Evolutionary conservation across 2,888 invertebrate genomes (phyloP), one percentile per base, ranked within the genome.

Genomic region (Drosophila macrothrix): DNA sequence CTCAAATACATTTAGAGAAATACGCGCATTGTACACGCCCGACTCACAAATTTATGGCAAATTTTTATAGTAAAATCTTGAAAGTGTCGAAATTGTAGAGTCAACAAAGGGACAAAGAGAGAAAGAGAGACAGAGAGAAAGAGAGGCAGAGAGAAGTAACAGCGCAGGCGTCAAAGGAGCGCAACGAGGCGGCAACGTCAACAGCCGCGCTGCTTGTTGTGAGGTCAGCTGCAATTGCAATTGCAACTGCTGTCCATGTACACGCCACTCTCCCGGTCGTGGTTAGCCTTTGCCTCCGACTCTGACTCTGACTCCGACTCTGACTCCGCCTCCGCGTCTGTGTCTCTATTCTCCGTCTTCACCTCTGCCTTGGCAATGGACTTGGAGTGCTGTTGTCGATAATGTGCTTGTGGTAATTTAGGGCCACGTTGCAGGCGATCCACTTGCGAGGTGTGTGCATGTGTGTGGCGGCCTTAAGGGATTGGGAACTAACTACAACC

Each of bases 1-100:
- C 61, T 73, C 81, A 80, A 83, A 67, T 76, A 71, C 83, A 83
- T 80, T 82, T 81, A 71, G 72, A 70, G 73, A 71, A 59, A 72
- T 53, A 67, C 61, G 55, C 55, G 25, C 19, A 55, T 37, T 19
- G 55, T 25, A 37, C 28, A 56, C 55, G 66, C 77, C 71, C 66
- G 73, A 73, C 70, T 73, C 67, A 84, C 83, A 87, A 84, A 88
- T 88, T 88, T 88, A 88, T 88, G 68, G 88, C 88, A 90, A 87
- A 90, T 88, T 88, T 90, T 90, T 90, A 79, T 83, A 75, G 80
- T 73, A 83, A 84, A 84, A 90, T 90, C 90, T 90, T 71, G 79
- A 89, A 87, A 89, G 91, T 90, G 88, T 90, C 87, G 91, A 88
- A 87, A 84, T 78, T 69, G 72, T 59, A 75, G 28, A 62, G 46